Percentiles rank a stretch among this genome's conserved stretches.
Evolutionary conservation across 2,888 invertebrate genomes (phyloP).

Genomic region (Thelaira solivaga): DNA sequence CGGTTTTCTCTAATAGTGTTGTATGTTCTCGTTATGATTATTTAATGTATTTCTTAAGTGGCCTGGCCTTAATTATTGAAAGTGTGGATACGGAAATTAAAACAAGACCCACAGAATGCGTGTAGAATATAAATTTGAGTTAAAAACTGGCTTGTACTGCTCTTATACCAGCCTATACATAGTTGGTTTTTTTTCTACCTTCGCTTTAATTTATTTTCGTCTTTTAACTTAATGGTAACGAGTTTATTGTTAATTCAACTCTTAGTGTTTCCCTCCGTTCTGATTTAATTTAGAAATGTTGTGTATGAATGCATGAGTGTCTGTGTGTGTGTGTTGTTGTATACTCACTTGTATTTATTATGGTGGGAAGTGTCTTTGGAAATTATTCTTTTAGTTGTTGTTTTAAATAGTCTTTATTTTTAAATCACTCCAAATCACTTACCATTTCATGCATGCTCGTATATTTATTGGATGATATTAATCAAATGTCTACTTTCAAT

Average conservation of each 20-base stretch:
- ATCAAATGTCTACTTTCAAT: constrained; percentile 62
- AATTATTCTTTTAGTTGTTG: constrained; percentile 40
- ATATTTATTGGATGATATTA: constrained; percentile 57
- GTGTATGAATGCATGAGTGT: no score
- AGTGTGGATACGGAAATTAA: constrained; percentile 48
- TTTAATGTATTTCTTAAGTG: constrained; percentile 33
- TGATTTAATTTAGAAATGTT: constrained; percentile 22
- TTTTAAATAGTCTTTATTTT: constrained; percentile 46
- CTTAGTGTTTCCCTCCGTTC: not conserved
- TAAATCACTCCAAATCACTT: constrained; percentile 54
- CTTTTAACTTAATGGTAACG: constrained; percentile 2
- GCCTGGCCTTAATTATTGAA: constrained; percentile 31
- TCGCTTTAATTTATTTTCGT: constrained; percentile 35
- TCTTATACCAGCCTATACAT: no score
- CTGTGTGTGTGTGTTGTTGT: no score
- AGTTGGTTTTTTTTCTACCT: constrained; percentile 1
- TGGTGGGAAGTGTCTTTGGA: constrained; percentile 45
- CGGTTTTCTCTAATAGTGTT: no score
- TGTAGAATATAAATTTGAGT: constrained; percentile 41
- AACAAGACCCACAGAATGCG: constrained; percentile 17
- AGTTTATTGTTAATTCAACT: not conserved
- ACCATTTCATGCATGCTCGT: constrained; percentile 53
- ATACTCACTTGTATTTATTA: no score
- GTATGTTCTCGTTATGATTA: not conserved
- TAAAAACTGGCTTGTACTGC: not conserved